Evolutionary conservation across 2,888 invertebrate species (phyloP).

Genomic region (Leptinotarsa haldemani): DNA sequence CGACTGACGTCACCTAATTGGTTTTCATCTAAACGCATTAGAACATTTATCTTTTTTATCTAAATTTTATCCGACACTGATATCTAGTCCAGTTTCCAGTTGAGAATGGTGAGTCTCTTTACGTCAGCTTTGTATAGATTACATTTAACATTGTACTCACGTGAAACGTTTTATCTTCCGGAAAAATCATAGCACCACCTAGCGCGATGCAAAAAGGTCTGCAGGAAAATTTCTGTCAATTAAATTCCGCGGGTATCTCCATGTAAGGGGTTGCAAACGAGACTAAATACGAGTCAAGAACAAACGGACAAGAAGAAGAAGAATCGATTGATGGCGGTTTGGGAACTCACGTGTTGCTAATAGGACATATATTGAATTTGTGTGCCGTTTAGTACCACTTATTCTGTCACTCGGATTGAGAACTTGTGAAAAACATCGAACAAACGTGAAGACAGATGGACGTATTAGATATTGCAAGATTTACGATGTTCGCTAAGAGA

Average conservation of each 20-base stretch:
- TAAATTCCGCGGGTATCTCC: slow-evolving; percentile 41
- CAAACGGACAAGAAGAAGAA: slow-evolving; percentile 42
- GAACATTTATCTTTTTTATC: too few relatives aligned
- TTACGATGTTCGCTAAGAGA: slow-evolving; percentile 5
- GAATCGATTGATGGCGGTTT: slow-evolving; percentile 55
- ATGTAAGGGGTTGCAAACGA: slow-evolving; percentile 50
- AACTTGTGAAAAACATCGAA: slow-evolving; percentile 35
- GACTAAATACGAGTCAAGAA: slow-evolving; percentile 47
- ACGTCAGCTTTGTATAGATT: background rate
- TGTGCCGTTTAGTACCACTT: slow-evolving; percentile 55
- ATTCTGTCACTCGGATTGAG: slow-evolving; percentile 47
- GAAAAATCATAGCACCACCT: slow-evolving; percentile 30
- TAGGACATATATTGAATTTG: slow-evolving; percentile 59
- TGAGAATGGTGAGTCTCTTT: too few relatives aligned
- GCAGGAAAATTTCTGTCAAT: slow-evolving; percentile 39
- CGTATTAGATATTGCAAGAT: slow-evolving; percentile 33
- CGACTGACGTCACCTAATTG: too few relatives aligned
- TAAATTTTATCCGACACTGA: too few relatives aligned
- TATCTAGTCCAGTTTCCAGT: too few relatives aligned
- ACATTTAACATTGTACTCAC: slow-evolving; percentile 56
- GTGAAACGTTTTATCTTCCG: slow-evolving; percentile 54
- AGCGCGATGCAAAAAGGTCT: slow-evolving; percentile 17
- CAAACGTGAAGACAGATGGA: slow-evolving; percentile 34
- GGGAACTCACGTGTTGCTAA: slow-evolving; percentile 57
- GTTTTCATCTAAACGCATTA: too few relatives aligned